Evolutionary conservation across 2,888 invertebrate genomes (phyloP).

Genomic region (Pseudoips prasinana): DNA sequence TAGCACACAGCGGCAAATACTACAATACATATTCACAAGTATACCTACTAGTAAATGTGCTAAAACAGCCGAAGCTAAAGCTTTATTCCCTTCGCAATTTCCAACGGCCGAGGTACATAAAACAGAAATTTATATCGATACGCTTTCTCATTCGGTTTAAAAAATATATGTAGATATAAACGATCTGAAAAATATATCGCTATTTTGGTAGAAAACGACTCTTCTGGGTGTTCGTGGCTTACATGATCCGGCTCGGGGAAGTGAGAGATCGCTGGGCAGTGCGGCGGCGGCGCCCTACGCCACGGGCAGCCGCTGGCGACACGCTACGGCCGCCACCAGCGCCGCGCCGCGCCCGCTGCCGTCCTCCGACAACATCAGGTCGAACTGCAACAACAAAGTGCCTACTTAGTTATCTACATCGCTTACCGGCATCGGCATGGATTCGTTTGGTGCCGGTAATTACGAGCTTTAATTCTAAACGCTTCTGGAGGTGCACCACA

Average conservation of each 20-base stretch:
- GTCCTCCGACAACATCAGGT: slow-evolving; percentile 97
- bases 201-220: slow-evolving; percentile 14
- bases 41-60: slow-evolving; percentile 8
- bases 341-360: slow-evolving; percentile 98
- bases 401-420: too few relatives aligned
- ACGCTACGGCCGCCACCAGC: slow-evolving; percentile 96
- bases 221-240: slow-evolving; percentile 21
- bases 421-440: too few relatives aligned
- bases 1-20: slow-evolving; percentile 40
- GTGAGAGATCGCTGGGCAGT: slow-evolving; percentile 40
- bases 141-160: too few relatives aligned
- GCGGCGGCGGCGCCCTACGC: too few relatives aligned
- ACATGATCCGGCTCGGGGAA: slow-evolving; percentile 17
- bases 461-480: too few relatives aligned
- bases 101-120: too few relatives aligned
- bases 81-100: too few relatives aligned
- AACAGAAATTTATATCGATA: too few relatives aligned
- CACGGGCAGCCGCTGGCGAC: slow-evolving; percentile 73
- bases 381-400: slow-evolving; percentile 86
- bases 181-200: slow-evolving; percentile 23
- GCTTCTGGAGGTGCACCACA: too few relatives aligned
- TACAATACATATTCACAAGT: too few relatives aligned
- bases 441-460: too few relatives aligned
- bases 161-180: too few relatives aligned
- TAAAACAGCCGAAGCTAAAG: slow-evolving; percentile 9